A percentile compares a stretch with the other conserved stretches of the same genome.
These are phyloP conservation scores for Mormyrops boulengeri DNA, from an alignment of 2,797 vertebrate species.

Conservation along the genomic window DNA sequence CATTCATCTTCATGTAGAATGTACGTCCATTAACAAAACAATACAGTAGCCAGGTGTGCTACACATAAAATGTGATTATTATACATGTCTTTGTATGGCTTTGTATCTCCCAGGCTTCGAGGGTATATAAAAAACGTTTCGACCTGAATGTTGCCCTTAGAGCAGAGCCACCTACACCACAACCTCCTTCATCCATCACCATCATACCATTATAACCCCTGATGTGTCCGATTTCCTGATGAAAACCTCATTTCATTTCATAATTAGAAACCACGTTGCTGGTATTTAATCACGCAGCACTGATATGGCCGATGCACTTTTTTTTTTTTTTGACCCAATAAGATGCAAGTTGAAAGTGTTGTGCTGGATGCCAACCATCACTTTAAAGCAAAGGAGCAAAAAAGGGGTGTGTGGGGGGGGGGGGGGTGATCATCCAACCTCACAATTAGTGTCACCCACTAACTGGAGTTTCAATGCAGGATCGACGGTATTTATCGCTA, in stretches of 20 bases:
- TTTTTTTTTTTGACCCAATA: background rate
- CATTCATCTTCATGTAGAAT: background rate
- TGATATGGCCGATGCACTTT: background rate
- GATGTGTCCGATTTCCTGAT: conserved; percentile 7
- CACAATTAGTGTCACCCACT: background rate
- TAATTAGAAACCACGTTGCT: background rate
- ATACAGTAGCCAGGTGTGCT: background rate
- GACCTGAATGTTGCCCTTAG: background rate
- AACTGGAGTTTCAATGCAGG: background rate
- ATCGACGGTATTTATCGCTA: background rate
- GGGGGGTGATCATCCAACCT: background rate
- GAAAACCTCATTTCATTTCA: background rate
- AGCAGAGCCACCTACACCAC: background rate
- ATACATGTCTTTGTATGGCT: background rate
- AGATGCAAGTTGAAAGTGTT: background rate
- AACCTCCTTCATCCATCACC: background rate
- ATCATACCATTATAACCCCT: background rate
- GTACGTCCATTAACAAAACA: background rate
- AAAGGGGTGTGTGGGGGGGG: background rate
- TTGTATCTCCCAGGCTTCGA: background rate
- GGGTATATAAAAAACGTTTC: background rate
- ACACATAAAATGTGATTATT: background rate
- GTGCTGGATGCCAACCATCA: background rate
- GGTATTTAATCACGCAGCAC: background rate
- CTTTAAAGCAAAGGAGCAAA: background rate